phyloP scores from a whole-genome alignment of 1,140 invertebrate species.

The Aricia agestis region DNA sequence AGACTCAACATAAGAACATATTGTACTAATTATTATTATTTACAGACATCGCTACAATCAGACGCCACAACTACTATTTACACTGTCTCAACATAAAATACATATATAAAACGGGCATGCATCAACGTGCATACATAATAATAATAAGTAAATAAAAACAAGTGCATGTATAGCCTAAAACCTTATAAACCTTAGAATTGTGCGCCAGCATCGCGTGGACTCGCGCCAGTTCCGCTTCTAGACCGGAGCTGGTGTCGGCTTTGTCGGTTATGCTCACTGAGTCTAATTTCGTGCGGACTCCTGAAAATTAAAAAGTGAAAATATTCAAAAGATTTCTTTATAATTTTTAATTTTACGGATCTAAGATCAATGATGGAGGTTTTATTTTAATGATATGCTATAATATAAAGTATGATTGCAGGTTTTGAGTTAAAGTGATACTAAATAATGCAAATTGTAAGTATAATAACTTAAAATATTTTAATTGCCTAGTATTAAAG shows the following conservation, averaged over 20 bases:
- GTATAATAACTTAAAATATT: too few relatives aligned
- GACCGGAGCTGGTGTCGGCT: constrained; percentile 55
- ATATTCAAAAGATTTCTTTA: too few relatives aligned
- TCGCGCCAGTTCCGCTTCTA: constrained; percentile 89
- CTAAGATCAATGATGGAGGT: too few relatives aligned
- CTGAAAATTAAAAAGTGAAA: constrained; percentile 32
- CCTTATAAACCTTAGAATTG: constrained; percentile 89
- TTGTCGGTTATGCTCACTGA: constrained; percentile 37
- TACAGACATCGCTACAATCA: not conserved
- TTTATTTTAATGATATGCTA: too few relatives aligned
- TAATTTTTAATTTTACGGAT: too few relatives aligned
- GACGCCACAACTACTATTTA: not conserved
- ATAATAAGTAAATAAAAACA: constrained; percentile 37
- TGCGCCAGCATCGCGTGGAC: constrained; percentile 90
- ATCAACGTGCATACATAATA: constrained; percentile 19
- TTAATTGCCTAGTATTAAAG: too few relatives aligned
- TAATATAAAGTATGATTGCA: too few relatives aligned
- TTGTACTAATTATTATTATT: not conserved
- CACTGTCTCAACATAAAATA: constrained; percentile 1
- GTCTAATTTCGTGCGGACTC: constrained; percentile 55
- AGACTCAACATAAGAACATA: too few relatives aligned
- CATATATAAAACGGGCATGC: constrained; percentile 16
- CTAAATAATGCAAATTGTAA: too few relatives aligned
- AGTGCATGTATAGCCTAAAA: constrained; percentile 72
- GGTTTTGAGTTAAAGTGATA: too few relatives aligned